Conservation (phyloP, 2,113 vertebrate genomes). For the Nymphicus hollandicus region DNA sequence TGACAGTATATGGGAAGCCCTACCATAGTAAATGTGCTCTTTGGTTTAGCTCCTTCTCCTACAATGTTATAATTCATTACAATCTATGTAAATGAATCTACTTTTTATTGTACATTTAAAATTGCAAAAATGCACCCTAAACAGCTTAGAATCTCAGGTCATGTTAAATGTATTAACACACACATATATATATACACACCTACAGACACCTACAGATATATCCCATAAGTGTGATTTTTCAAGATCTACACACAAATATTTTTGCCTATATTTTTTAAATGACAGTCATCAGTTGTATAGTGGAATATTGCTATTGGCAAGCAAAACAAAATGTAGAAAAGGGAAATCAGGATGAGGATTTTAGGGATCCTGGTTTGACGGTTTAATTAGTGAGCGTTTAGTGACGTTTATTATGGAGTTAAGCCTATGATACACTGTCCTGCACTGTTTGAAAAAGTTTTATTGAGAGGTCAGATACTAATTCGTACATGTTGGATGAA, state of each 20-base stretch:
- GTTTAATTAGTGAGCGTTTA: neutral
- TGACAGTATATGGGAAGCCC: neutral
- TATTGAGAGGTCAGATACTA: neutral
- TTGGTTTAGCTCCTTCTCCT: neutral
- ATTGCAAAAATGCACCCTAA: neutral
- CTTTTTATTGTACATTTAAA: neutral
- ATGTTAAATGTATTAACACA: neutral
- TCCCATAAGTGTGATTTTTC: neutral
- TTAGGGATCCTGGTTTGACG: neutral
- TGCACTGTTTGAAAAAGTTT: neutral
- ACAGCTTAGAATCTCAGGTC: neutral
- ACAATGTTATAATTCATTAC: neutral
- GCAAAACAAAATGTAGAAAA: neutral
- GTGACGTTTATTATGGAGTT: neutral
- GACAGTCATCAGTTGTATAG: neutral
- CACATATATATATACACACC: neutral
- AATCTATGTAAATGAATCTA: neutral
- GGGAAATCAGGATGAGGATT: neutral
- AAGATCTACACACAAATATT: neutral
- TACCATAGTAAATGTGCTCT: neutral
- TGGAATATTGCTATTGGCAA: neutral
- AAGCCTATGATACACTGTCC: neutral
- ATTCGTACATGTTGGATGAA: neutral
- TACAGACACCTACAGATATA: neutral
- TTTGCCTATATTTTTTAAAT: neutral